Evolutionary conservation across 2,113 vertebrate species (phyloP).

Genomic region (Globicephala melas): DNA sequence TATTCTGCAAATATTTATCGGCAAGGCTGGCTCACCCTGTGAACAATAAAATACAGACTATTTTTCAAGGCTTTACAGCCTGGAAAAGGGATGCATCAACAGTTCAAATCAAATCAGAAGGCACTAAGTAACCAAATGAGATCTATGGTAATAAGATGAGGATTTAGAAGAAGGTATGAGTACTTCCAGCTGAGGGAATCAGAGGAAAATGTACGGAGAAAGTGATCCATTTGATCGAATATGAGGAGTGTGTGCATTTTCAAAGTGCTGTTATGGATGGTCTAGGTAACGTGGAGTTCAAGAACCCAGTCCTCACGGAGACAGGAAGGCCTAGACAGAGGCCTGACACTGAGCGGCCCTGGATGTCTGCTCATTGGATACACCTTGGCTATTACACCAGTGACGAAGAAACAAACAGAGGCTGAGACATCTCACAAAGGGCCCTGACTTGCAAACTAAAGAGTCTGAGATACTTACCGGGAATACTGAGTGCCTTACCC

Average conservation of each 20-base stretch:
- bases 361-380: background rate
- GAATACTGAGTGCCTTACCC: background rate
- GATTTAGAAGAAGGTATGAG: background rate
- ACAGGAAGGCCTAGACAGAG: background rate
- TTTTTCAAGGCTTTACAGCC: background rate
- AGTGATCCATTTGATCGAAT: background rate
- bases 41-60: background rate
- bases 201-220: background rate
- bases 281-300: background rate
- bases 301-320: background rate
- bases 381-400: background rate
- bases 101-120: background rate
- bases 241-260: background rate
- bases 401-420: background rate
- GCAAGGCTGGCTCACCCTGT: background rate
- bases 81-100: background rate
- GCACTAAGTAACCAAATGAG: background rate
- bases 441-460: background rate
- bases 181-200: background rate
- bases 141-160: background rate
- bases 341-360: background rate
- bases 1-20: background rate
- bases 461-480: background rate
- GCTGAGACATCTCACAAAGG: background rate
- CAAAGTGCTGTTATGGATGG: background rate